Base-by-base conservation (phyloP, 1,140 invertebrate species). In the Drosophila hydei region DNA sequence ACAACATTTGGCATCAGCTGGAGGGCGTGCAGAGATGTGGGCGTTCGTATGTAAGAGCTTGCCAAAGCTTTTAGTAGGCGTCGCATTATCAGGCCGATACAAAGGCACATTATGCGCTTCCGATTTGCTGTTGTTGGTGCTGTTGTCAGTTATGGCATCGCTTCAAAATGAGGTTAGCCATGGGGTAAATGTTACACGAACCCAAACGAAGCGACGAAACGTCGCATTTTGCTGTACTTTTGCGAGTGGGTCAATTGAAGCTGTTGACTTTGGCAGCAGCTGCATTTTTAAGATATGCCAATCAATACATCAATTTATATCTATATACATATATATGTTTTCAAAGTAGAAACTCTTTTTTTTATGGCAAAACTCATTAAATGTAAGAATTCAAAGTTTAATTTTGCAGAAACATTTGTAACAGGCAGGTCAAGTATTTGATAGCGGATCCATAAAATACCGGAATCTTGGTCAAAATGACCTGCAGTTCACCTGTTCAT, bases 61-160 rank as follows among this genome's bases (percentile, higher is more conserved):
- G 77, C 81, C 77, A 85, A 33, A 77, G 62, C 59, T 55, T 62
- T 73, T 74, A 47, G 43, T 52, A 61, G 67, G 60, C 83, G 62
- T 71, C 68, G 64, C 77, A 88, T 87, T 87, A 88, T 87, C 83
- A 78, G 81, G 52, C 59, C 83, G 83, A 87, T 87, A 87, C 83
- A 87, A 88, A 81, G 78, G 75, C 67, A 81, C 83, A 87, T 87
- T 87, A 87, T 87, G 83, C 83, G 67, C 81, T 78, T 87, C 78
- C 81, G 83, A 87, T 75, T 77, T 77, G 65, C 45, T 64, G 72
- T 58, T 75, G 68, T 77, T 77, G 65, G 42, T 64, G 72, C 52
- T 75, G 68, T 68, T 59, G 68, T 45, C 52, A 43, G 42, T 72
- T 72, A 72, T 72, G 62, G 62, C 69, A 67, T 65, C 45, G 54